These are phyloP conservation scores for Physocephala rufipes DNA, from an alignment of 2,888 invertebrate genomes.

Conservation along the genomic window DNA sequence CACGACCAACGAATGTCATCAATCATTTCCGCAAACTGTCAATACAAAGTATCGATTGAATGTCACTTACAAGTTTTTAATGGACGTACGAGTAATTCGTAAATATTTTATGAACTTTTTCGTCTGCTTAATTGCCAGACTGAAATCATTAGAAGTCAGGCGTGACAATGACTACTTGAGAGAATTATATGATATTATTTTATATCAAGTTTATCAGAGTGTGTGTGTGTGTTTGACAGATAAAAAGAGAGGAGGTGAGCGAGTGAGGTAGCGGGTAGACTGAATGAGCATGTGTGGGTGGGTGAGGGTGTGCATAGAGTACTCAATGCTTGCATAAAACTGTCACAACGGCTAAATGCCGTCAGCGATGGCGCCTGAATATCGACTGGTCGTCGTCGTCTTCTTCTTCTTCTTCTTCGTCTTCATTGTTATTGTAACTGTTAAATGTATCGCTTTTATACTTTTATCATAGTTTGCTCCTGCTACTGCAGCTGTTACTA, in stretches of 20 bases:
- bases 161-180: no score
- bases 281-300: neutral
- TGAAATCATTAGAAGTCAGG: conserved; percentile 6
- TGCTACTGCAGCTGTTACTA: no score
- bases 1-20: conserved; percentile 50
- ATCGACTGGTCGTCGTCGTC: neutral
- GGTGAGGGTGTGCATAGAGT: conserved; percentile 17
- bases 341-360: conserved; percentile 21
- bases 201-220: no score
- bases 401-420: neutral
- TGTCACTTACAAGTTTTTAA: conserved; percentile 41
- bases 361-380: conserved; percentile 25
- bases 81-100: neutral
- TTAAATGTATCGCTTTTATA: conserved; percentile 2
- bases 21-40: conserved; percentile 54
- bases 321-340: conserved; percentile 36
- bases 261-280: conserved; percentile 24
- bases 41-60: conserved; percentile 53
- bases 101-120: neutral
- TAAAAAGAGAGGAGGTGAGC: conserved; percentile 40
- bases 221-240: conserved; percentile 18
- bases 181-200: no score
- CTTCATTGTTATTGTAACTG: conserved; percentile 23
- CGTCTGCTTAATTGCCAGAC: neutral
- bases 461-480: no score